phyloP scores from a whole-genome alignment of 1,140 invertebrate species.

The Thereuonema tuberculata region DNA sequence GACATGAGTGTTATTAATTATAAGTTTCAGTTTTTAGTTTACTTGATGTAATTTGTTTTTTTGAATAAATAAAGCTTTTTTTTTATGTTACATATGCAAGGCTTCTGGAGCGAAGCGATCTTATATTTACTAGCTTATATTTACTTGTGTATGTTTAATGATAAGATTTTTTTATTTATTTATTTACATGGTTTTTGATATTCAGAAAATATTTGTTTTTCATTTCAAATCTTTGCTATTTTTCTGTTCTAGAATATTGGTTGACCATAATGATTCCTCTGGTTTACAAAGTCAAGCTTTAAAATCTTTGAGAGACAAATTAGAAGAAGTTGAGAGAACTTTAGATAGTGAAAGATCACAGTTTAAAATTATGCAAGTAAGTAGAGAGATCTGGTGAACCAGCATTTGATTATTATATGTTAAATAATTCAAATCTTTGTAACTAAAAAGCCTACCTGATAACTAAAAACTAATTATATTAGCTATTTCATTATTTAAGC shows the following conservation, averaged over 20 bases:
- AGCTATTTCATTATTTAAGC: neutral
- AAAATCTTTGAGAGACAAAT: slow-evolving; percentile 30
- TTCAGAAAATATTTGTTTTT: too few relatives aligned
- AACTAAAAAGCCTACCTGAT: neutral
- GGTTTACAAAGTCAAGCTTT: slow-evolving; percentile 36
- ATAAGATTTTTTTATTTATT: too few relatives aligned
- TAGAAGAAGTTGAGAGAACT: slow-evolving; percentile 27
- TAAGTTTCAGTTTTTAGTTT: too few relatives aligned
- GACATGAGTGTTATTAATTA: too few relatives aligned
- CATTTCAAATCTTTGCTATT: neutral
- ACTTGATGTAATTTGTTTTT: too few relatives aligned
- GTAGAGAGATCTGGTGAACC: neutral
- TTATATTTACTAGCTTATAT: neutral
- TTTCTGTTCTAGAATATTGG: slow-evolving; percentile 27
- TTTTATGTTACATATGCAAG: too few relatives aligned
- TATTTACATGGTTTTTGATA: too few relatives aligned
- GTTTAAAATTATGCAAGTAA: slow-evolving; percentile 27
- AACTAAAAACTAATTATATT: slow-evolving; percentile 1
- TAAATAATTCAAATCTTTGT: neutral
- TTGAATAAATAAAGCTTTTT: too few relatives aligned
- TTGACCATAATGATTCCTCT: slow-evolving; percentile 34
- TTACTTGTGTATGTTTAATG: neutral
- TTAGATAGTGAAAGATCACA: slow-evolving; percentile 28
- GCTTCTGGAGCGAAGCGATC: too few relatives aligned
- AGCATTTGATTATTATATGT: too few relatives aligned